phyloP scores from a whole-genome alignment of 2,797 vertebrate species.

The Acrossocheilus fasciatus region DNA sequence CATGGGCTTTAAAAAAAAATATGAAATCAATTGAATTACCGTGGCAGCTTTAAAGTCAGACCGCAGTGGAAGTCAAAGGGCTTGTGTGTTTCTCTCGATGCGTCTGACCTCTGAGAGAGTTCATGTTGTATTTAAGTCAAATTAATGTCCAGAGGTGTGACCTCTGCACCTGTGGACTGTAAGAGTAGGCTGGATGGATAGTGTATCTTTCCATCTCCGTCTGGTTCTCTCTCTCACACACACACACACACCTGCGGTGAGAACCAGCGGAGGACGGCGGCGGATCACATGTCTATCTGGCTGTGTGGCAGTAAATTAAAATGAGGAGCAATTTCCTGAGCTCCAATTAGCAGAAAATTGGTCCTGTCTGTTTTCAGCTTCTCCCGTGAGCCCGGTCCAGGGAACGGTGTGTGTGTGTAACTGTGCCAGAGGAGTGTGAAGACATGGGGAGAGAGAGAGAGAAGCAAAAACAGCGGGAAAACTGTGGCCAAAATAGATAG shows the following conservation, averaged over 20 bases:
- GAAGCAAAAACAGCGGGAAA: neutral
- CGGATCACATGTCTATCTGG: constrained; percentile 78
- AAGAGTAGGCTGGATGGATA: constrained; percentile 47
- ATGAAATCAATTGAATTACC: constrained; percentile 62
- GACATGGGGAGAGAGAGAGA: neutral
- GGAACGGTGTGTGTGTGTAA: constrained; percentile 16
- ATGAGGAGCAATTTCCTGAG: constrained; percentile 85
- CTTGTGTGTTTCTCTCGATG: constrained; percentile 44
- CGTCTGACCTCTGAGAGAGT: constrained; percentile 59
- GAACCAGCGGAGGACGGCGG: constrained; percentile 53
- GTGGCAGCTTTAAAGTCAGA: constrained; percentile 45
- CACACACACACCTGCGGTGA: constrained; percentile 70
- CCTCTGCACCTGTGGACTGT: constrained; percentile 62
- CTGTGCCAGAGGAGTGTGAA: constrained; percentile 22
- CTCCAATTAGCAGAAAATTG: constrained; percentile 84
- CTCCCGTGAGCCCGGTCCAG: constrained; percentile 64
- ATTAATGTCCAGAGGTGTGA: constrained; percentile 67
- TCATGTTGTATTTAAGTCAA: constrained; percentile 68
- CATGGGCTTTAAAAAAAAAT: constrained; percentile 50
- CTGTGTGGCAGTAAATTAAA: constrained; percentile 85
- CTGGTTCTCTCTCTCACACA: constrained; percentile 24
- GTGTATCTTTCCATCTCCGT: constrained; percentile 52
- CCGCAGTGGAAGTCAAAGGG: constrained; percentile 42
- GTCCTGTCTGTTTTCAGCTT: constrained; percentile 78
- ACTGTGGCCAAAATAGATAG: neutral